Base-by-base conservation (phyloP, 2,797 vertebrate species). In the Tragelaphus eurycerus region DNA sequence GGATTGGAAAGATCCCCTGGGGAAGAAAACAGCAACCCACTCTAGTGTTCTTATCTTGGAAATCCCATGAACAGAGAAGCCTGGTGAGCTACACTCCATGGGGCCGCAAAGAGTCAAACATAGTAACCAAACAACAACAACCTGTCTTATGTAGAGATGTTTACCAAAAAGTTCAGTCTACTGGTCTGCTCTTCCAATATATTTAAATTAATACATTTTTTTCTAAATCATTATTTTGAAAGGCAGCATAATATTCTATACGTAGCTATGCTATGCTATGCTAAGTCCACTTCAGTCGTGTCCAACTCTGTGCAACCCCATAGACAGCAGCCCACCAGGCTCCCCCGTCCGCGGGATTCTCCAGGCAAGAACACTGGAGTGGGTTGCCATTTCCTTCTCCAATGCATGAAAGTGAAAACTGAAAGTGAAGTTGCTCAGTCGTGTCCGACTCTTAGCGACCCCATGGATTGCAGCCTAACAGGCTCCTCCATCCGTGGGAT, bases 201-300 rank as follows among this genome's bases (percentile, higher is more conserved):
- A 67, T 78, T 82, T 79, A 71, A 96, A 90, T 90, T 78, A 83
- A 67, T 86, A 54, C 12, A 43, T 74, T 74, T 81, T 92, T 93
- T 92, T 79, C 50, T 89, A 29, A 25, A 50, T 57, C 16, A 46
- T 88, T 78, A 85, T 91, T 90, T 96, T 95, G 71, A 86, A 96
- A 92, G 31, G 6, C 27, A 54, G 43, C 16, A 6, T 60, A 50
- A 67, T 52, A 52, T 86, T 92, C 46, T 12, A 48, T 48, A 79
- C 81, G 89, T 90, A 31, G 29, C 16, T 92, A 25, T 86, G 81
- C 79, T 54, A 43, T 43, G 43, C 43, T 43, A 43, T 43, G 43
- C 43, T 43, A 43, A 43, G 43, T 43, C 43, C 43, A 4, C 43
- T 43, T 43, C 43, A 43, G 5, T 43, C 5, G 6, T 43, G 43